phyloP scores from a whole-genome alignment of 2,113 vertebrate genomes.

The Sinocyclocheilus anophthalmus region DNA sequence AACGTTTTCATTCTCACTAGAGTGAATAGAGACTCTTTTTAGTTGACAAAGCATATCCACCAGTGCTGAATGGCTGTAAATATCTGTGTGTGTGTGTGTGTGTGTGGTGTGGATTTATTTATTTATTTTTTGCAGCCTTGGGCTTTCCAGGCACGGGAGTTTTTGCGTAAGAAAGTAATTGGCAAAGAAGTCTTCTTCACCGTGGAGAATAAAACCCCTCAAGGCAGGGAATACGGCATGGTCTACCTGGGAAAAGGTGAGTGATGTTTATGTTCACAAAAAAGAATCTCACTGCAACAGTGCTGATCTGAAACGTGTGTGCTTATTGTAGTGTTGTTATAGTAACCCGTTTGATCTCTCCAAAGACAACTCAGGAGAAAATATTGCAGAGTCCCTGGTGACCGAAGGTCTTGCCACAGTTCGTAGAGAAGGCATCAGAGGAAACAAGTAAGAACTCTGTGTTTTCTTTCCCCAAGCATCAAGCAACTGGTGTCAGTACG shows the following conservation, averaged over 20 bases:
- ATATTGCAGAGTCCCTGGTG: slow-evolving; percentile 91
- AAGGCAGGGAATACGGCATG: slow-evolving; percentile 93
- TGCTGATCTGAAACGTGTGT: background rate
- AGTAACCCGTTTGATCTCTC: slow-evolving; percentile 1
- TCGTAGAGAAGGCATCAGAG: slow-evolving; percentile 91
- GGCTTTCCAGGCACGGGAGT: slow-evolving; percentile 95
- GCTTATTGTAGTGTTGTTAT: background rate
- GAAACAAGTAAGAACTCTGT: slow-evolving; percentile 83
- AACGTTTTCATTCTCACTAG: background rate
- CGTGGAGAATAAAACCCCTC: slow-evolving; percentile 88
- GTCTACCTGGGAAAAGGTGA: slow-evolving; percentile 93
- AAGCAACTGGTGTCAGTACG: background rate
- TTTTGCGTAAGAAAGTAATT: slow-evolving; percentile 95
- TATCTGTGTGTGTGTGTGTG: background rate
- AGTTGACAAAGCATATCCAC: background rate
- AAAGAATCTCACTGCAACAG: background rate
- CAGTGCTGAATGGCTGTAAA: background rate
- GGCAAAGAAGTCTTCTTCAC: slow-evolving; percentile 98
- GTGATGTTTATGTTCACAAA: slow-evolving; percentile 19
- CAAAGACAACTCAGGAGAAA: slow-evolving; percentile 89
- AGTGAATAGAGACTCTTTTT: background rate
- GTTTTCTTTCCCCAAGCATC: background rate
- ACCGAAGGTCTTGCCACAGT: slow-evolving; percentile 88
- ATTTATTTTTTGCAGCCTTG: slow-evolving; percentile 42
- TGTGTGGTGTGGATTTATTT: background rate